Evolutionary conservation across 2,888 invertebrate genomes (phyloP).

Genomic region (Autographa pulchrina): DNA sequence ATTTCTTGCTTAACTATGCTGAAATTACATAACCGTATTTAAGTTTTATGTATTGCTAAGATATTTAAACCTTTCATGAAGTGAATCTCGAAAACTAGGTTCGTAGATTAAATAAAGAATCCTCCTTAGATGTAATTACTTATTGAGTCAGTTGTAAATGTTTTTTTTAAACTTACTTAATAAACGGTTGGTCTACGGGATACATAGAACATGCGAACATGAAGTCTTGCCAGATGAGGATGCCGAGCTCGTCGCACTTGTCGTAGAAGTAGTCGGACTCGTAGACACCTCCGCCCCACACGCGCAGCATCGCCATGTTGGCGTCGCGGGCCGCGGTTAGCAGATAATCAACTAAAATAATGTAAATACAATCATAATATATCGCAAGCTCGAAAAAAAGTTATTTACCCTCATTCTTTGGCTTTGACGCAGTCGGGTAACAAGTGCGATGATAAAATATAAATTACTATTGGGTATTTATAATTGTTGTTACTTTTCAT

Average conservation of each 20-base stretch:
- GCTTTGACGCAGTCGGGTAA: no score
- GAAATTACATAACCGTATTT: constrained; percentile 6
- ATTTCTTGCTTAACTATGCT: constrained; percentile 92
- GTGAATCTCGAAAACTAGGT: no score
- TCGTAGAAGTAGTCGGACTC: constrained; percentile 97
- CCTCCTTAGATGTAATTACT: no score
- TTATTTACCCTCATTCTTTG: no score
- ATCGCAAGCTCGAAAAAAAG: no score
- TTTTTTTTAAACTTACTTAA: constrained; percentile 83
- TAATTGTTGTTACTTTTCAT: no score
- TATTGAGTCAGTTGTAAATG: not conserved
- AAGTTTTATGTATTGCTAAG: not conserved
- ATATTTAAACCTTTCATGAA: no score
- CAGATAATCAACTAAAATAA: constrained; percentile 88
- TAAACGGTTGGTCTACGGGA: constrained; percentile 92
- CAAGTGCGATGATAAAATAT: no score
- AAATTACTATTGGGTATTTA: no score
- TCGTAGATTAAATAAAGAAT: no score
- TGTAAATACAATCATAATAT: not conserved
- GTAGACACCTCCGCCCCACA: constrained; percentile 99
- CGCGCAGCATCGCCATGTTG: constrained; percentile 98
- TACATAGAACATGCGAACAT: constrained; percentile 99
- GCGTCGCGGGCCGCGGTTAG: constrained; percentile 92
- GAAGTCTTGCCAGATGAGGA: constrained; percentile 99
- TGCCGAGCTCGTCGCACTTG: constrained; percentile 95